These are phyloP conservation scores for Rhaphigaster nebulosa DNA, from an alignment of 2,888 invertebrate species.

Conservation along the genomic window DNA sequence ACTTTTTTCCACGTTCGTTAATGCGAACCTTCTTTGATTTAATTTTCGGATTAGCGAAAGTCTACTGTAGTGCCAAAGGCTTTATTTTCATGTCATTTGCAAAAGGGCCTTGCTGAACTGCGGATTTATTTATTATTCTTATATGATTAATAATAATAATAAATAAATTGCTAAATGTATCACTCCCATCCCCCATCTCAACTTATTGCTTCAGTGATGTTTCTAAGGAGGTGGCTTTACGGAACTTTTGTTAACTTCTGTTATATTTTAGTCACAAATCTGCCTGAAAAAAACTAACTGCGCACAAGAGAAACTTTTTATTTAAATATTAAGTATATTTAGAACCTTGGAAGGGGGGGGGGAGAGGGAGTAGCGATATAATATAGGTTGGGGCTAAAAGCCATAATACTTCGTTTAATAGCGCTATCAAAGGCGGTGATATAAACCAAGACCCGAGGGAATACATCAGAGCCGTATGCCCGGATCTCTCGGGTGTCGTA, in stretches of 20 bases:
- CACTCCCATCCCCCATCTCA: too few relatives aligned
- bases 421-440: slow-evolving; percentile 46
- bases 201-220: background rate
- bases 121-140: too few relatives aligned
- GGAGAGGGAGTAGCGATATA: background rate
- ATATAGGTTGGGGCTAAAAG: slow-evolving; percentile 39
- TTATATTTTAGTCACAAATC: background rate
- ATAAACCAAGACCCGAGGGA: slow-evolving; percentile 28
- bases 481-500: slow-evolving; percentile 15
- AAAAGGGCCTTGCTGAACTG: too few relatives aligned
- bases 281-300: background rate
- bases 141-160: background rate
- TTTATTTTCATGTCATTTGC: too few relatives aligned
- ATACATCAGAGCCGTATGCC: slow-evolving; percentile 38
- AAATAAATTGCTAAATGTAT: background rate
- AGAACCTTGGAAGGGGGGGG: background rate
- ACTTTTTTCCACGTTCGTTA: too few relatives aligned
- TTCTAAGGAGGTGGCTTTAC: background rate
- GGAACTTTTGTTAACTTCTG: background rate
- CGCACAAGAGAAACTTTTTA: background rate
- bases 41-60: too few relatives aligned
- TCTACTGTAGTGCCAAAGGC: too few relatives aligned
- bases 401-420: slow-evolving; percentile 47
- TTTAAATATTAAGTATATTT: slow-evolving; percentile 47
- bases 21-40: too few relatives aligned